Percentiles rank a stretch among this genome's conserved stretches.
Evolutionary conservation across 1,140 invertebrate genomes (phyloP).

Genomic region (Pygmarrhopalites habei): DNA sequence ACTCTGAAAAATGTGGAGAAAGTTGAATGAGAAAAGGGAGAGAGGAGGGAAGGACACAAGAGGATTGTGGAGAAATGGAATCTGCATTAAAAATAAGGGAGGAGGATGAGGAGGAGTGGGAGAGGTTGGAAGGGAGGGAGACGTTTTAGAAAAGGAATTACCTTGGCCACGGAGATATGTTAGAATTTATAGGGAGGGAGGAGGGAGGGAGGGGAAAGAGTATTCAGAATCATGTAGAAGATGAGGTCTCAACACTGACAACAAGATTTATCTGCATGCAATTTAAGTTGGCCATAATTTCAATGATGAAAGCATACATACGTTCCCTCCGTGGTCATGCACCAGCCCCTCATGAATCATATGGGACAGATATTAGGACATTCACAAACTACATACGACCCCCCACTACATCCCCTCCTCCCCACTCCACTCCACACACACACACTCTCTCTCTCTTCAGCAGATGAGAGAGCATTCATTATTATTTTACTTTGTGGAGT

Average conservation of each 20-base stretch:
- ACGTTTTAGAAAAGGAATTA: constrained; percentile 29
- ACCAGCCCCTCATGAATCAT: constrained; percentile 26
- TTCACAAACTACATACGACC: constrained; percentile 11
- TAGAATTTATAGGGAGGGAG: no score
- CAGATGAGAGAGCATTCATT: background rate
- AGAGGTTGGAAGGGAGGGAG: no score
- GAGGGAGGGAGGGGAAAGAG: no score
- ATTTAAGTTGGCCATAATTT: constrained; percentile 39
- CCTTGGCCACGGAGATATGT: constrained; percentile 19
- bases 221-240: constrained; percentile 26
- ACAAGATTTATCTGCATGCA: constrained; percentile 37
- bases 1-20: background rate
- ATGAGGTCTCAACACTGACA: constrained; percentile 35
- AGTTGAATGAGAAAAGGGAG: constrained; percentile 18
- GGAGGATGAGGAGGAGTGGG: constrained; percentile 24
- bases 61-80: constrained; percentile 38
- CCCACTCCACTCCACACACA: background rate
- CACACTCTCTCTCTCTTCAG: background rate
- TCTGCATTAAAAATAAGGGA: background rate
- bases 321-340: constrained; percentile 13
- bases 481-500: no score
- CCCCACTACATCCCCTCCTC: no score
- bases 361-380: constrained; percentile 29
- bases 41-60: constrained; percentile 23
- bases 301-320: constrained; percentile 34